Evolutionary conservation across 2,113 vertebrate species (phyloP).

Genomic region (Mixornis gularis): DNA sequence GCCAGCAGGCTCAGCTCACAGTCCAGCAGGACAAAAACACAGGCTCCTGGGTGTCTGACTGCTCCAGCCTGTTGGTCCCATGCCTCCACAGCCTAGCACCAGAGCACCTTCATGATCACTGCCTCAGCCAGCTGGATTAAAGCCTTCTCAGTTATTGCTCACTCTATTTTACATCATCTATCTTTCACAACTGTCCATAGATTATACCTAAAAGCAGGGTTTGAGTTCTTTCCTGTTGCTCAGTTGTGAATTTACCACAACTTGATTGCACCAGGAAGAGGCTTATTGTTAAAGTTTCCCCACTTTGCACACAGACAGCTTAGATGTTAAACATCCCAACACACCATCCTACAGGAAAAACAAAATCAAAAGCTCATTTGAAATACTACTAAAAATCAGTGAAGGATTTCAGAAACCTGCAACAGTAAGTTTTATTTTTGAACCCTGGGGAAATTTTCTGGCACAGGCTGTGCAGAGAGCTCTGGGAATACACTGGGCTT

Average conservation of each 20-base stretch:
- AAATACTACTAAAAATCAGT: background rate
- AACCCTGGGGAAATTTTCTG: background rate
- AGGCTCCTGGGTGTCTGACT: background rate
- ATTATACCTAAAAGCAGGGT: background rate
- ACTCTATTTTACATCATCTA: background rate
- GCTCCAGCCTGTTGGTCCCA: background rate
- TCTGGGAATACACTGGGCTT: background rate
- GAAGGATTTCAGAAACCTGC: background rate
- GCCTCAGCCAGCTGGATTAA: background rate
- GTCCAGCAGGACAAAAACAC: background rate
- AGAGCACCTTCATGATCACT: background rate
- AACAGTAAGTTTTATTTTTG: background rate
- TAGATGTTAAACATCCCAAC: background rate
- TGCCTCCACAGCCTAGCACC: background rate
- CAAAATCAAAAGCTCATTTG: background rate
- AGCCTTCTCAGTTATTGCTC: background rate
- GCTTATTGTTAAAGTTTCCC: background rate
- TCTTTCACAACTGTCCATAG: background rate
- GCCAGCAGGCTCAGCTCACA: background rate
- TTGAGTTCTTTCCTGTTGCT: background rate
- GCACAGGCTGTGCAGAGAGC: background rate
- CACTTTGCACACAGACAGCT: background rate
- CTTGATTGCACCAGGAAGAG: background rate
- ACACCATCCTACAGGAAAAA: background rate
- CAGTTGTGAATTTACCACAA: background rate